A percentile compares a stretch with the other conserved stretches of the same genome.
phyloP scores from a whole-genome alignment of 1,140 invertebrate species.

The Aphaenogaster ashmeadi region DNA sequence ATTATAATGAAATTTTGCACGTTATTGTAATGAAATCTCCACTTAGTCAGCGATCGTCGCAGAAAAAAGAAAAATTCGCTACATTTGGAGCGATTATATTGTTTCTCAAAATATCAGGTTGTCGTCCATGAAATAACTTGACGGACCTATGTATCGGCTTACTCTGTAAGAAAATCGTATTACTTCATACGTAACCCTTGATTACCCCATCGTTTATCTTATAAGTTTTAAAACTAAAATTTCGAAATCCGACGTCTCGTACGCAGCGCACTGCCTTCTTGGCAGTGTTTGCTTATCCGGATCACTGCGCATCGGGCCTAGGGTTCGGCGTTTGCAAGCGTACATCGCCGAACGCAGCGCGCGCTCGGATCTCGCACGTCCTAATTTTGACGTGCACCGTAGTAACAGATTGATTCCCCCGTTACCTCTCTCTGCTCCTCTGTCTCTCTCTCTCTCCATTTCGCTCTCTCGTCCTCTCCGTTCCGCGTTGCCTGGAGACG shows the following conservation, averaged over 20 bases:
- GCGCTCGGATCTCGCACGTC: background rate
- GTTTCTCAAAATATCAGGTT: background rate
- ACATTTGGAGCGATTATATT: background rate
- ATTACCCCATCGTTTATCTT: background rate
- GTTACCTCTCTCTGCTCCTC: background rate
- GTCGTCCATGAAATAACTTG: background rate
- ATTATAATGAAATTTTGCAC: constrained; percentile 28
- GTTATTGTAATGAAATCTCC: constrained; percentile 18
- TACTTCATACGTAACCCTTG: background rate
- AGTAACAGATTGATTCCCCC: constrained; percentile 35
- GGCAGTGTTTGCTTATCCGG: background rate
- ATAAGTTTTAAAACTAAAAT: background rate
- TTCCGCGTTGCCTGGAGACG: constrained; percentile 22
- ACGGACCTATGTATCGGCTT: no score
- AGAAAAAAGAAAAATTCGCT: background rate
- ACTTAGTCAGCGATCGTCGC: background rate
- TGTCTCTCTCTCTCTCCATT: background rate
- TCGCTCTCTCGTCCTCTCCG: no score
- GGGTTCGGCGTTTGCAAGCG: background rate
- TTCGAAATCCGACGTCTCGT: background rate
- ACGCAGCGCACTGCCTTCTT: background rate
- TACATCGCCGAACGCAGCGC: background rate
- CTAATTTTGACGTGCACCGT: constrained; percentile 33
- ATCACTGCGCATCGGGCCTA: background rate
- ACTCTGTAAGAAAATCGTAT: background rate